These are phyloP conservation scores for Colius striatus DNA, from an alignment of 2,113 vertebrate genomes.

Conservation along the genomic window DNA sequence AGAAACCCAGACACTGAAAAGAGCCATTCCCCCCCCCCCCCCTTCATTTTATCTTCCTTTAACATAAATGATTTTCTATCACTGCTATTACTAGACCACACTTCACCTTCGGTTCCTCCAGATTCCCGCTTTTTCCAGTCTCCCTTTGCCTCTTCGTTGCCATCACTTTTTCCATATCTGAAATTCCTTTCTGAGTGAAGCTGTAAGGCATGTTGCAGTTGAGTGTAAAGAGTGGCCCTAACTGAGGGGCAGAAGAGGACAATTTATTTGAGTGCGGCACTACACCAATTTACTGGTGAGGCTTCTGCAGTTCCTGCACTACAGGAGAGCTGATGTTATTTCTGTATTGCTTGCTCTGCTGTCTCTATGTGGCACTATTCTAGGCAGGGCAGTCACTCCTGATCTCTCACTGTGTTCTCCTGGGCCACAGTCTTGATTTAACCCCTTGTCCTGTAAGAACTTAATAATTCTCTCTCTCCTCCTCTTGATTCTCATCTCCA, in stretches of 20 bases:
- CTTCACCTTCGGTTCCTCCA: not conserved
- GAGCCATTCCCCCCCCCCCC: not conserved
- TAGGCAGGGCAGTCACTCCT: not conserved
- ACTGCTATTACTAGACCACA: not conserved
- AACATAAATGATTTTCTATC: not conserved
- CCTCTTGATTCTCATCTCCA: not conserved
- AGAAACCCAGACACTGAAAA: not conserved
- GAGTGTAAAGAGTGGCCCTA: not conserved
- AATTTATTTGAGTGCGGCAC: not conserved
- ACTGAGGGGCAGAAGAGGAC: not conserved
- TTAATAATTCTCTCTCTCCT: not conserved
- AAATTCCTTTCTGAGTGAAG: not conserved
- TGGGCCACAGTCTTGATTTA: not conserved
- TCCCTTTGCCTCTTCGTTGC: not conserved
- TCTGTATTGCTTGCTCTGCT: not conserved
- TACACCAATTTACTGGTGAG: not conserved
- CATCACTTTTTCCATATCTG: fast-evolving
- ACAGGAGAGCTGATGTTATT: not conserved
- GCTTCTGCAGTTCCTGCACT: not conserved
- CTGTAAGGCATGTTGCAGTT: not conserved
- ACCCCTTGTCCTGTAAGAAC: not conserved
- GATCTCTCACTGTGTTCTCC: not conserved
- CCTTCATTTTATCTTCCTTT: not conserved
- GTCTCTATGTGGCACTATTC: not conserved
- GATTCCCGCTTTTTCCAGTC: not conserved